phyloP scores from a whole-genome alignment of 2,113 vertebrate species.

The Azemiops feae region DNA sequence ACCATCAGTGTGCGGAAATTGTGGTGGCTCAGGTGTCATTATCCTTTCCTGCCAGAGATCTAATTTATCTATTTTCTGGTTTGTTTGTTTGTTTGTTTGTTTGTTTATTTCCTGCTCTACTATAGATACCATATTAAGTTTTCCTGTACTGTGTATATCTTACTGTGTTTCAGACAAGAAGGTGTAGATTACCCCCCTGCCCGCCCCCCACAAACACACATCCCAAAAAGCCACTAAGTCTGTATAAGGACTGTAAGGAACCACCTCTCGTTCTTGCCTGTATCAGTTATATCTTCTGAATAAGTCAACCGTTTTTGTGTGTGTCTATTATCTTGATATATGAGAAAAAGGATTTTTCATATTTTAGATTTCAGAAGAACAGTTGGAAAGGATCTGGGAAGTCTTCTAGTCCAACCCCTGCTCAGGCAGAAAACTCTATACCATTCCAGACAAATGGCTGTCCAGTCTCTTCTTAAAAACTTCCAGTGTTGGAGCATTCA shows the following conservation, averaged over 20 bases:
- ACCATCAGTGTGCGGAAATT: constrained; percentile 56
- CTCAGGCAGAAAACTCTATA: neutral
- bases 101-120: constrained; percentile 28
- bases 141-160: constrained; percentile 37
- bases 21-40: constrained; percentile 52
- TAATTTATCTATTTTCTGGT: constrained; percentile 46
- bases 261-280: constrained; percentile 49
- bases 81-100: constrained; percentile 15
- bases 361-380: constrained; percentile 42
- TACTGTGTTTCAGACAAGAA: constrained; percentile 37
- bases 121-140: constrained; percentile 40
- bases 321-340: constrained; percentile 55
- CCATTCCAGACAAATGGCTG: no score
- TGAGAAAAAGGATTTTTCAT: constrained; percentile 53
- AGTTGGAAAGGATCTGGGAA: neutral
- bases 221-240: neutral
- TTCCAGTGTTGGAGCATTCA: no score
- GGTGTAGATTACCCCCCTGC: neutral
- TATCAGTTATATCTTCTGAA: constrained; percentile 46
- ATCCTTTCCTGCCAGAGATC: constrained; percentile 58
- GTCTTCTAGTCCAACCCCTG: neutral
- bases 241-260: constrained; percentile 44
- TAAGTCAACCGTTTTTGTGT: constrained; percentile 52
- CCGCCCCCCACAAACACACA: neutral
- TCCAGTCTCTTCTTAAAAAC: no score